Base-by-base conservation (phyloP, 2,113 vertebrate species). In the Muscicapa adusta region DNA sequence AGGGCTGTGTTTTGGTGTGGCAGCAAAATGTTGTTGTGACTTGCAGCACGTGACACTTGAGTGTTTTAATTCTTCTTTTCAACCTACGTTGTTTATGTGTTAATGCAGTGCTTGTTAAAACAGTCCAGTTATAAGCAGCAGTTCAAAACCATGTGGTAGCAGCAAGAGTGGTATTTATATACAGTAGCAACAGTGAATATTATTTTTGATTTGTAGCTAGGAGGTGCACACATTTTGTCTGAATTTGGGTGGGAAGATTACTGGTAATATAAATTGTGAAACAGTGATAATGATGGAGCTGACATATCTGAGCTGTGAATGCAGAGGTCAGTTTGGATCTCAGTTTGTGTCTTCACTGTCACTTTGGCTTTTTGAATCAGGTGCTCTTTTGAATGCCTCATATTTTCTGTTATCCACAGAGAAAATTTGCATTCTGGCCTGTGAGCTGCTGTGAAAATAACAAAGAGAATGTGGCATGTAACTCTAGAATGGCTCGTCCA, bases 71-170 rank as follows among this genome's bases (percentile, higher is more conserved):
- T 45, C 26, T 67, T 51, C 33, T 36, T 60, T 31, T 63, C 42
- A 61, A 24, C 18, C 34, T 38, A 0, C 6, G 0, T 22, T n/a
- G 19, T 61, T 73, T 24, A 10, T 53, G 6, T 20, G 19, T 60
- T 79, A 56, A 10, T 34, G 31, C 14, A 47, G 34, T 15, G 23
- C 57, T 75, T 13, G 1, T 70, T 61, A 10, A 29, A 71, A 13
- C 5, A 54, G 11, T 45, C 20, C 18, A 22, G 19, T 63, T 72
- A 14, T 1, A 58, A 79, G 72, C 45, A 92, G 54, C 58, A 71
- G 56, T 66, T 43, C 23, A 77, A 86, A 89, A n/a, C 19, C 26
- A 18, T 2, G 11, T 28, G 45, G n/a, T 36, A 73, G 54, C 3
- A 3, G 33, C 33, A 53, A 24, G 20, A 60, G 38, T 14, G 12